Evolutionary conservation across 2,888 invertebrate species (phyloP).

Genomic region (Bhutanitis thaidina): DNA sequence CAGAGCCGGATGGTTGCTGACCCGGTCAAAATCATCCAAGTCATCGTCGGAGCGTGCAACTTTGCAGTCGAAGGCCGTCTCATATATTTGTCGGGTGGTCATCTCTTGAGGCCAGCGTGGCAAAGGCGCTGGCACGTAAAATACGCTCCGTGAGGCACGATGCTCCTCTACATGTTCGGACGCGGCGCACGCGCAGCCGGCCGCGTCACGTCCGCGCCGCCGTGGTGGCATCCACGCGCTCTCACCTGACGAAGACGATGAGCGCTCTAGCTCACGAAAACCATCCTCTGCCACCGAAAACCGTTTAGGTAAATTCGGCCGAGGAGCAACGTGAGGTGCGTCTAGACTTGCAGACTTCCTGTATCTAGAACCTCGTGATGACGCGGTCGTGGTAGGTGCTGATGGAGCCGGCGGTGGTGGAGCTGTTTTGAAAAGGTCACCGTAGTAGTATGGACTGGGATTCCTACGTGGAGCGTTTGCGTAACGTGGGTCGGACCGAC

Average conservation of each 20-base stretch:
- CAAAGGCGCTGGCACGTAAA: constrained; percentile 84
- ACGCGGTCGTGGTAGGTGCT: constrained; percentile 61
- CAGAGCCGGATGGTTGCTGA: constrained; percentile 89
- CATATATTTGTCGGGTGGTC: constrained; percentile 88
- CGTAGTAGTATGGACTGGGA: constrained; percentile 91
- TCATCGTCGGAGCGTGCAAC: constrained; percentile 90
- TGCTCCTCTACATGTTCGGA: constrained; percentile 84
- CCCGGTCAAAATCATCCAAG: constrained; percentile 89
- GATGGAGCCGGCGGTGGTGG: constrained; percentile 71
- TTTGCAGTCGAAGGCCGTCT: constrained; percentile 94
- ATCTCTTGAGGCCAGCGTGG: constrained; percentile 82
- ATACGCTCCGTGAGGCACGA: constrained; percentile 83
- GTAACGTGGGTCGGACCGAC: constrained; percentile 78
- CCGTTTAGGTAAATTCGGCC: constrained; percentile 81
- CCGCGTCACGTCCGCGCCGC: constrained; percentile 82
- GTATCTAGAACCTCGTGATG: constrained; percentile 78
- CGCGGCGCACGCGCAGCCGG: constrained; percentile 87
- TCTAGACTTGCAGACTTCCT: constrained; percentile 87
- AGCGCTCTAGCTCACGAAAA: constrained; percentile 77
- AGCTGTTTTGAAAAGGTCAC: constrained; percentile 83
- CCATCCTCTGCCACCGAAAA: constrained; percentile 87
- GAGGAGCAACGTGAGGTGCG: constrained; percentile 83
- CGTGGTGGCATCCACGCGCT: constrained; percentile 86
- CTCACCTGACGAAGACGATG: constrained; percentile 78
- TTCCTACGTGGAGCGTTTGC: constrained; percentile 82